phyloP scores from a whole-genome alignment of 2,888 invertebrate genomes.

The Achlya flavicornis region DNA sequence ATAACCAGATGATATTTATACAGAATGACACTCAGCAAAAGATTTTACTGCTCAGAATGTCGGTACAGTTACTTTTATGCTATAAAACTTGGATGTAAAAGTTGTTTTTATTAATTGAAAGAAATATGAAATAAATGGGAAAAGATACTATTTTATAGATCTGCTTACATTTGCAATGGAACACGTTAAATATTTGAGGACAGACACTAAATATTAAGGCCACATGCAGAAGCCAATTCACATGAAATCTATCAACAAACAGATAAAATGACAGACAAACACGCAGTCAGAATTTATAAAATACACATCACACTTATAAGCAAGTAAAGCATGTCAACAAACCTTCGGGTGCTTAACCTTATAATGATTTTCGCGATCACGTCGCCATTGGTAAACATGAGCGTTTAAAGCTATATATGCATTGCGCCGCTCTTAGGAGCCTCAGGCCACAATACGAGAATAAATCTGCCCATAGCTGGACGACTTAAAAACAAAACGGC shows the following conservation, averaged over 20 bases:
- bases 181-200: too few relatives aligned
- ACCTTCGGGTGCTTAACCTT: constrained; percentile 67
- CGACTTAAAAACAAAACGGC: neutral
- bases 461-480: neutral
- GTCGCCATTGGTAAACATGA: constrained; percentile 33
- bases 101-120: too few relatives aligned
- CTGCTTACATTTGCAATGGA: too few relatives aligned
- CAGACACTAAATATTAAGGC: too few relatives aligned
- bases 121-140: neutral
- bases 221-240: neutral
- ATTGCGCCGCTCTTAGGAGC: neutral
- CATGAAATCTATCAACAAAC: neutral
- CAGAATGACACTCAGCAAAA: neutral
- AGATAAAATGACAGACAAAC: neutral
- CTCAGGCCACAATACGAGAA: neutral
- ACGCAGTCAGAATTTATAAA: neutral
- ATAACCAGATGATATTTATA: neutral
- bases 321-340: constrained; percentile 44
- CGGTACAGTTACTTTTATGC: neutral
- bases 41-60: neutral
- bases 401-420: constrained; percentile 26
- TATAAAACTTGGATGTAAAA: neutral
- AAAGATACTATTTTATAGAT: too few relatives aligned
- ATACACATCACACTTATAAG: neutral
- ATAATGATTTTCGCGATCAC: constrained; percentile 64